phyloP scores from a whole-genome alignment of 2,888 invertebrate species.

The Alcis repandata region DNA sequence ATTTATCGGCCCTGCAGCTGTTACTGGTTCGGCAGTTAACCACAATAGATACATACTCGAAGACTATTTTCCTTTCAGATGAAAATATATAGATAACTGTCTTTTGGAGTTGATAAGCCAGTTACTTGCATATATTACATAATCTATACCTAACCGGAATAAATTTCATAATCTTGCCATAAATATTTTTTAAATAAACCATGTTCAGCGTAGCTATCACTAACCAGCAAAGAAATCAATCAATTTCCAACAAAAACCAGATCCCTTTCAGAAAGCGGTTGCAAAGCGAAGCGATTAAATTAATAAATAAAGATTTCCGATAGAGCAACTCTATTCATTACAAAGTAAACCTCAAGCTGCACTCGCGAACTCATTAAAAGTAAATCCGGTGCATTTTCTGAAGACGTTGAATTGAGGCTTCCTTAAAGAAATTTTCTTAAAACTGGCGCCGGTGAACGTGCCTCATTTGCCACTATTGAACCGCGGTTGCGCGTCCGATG shows the following conservation, averaged over 20 bases:
- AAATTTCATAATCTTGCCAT: too few relatives aligned
- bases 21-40: neutral
- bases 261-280: constrained; percentile 4
- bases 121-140: too few relatives aligned
- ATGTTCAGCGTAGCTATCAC: too few relatives aligned
- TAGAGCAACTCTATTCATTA: constrained; percentile 72
- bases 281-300: constrained; percentile 48
- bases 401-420: constrained; percentile 83
- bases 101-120: too few relatives aligned
- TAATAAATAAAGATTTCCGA: constrained; percentile 59
- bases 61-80: neutral
- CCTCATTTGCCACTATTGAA: constrained; percentile 85
- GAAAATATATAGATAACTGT: neutral
- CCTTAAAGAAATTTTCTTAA: constrained; percentile 81
- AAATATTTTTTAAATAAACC: too few relatives aligned
- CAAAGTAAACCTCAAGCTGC: constrained; percentile 81
- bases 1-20: constrained; percentile 39
- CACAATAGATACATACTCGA: too few relatives aligned
- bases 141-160: too few relatives aligned
- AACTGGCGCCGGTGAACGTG: constrained; percentile 76
- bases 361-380: constrained; percentile 85
- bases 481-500: constrained; percentile 68
- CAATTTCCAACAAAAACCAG: constrained; percentile 2
- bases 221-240: too few relatives aligned
- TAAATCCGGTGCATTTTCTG: constrained; percentile 84